Base-by-base conservation (phyloP, 2,888 invertebrate species). In the Dynastes grantii region DNA sequence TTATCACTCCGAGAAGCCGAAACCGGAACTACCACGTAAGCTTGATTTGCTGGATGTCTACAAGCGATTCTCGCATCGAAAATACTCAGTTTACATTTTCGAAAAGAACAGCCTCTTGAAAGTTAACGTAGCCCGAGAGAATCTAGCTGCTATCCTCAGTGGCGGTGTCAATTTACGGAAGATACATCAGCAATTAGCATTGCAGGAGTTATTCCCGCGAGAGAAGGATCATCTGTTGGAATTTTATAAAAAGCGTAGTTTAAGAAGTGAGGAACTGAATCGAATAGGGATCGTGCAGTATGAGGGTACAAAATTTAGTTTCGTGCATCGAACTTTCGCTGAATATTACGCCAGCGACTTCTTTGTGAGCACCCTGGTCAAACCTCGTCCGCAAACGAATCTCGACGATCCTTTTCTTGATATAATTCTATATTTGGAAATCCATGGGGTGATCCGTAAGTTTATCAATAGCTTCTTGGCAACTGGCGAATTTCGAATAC, bases 131-230 rank as follows among this genome's bases (percentile, higher is more conserved):
- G 67, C 67, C 4, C 27, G 45, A 2, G 49, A 67, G 27, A 32
- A 67, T 22, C 67, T 67, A 11, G 67, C 27, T 9, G 2, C 16
- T 11, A 67, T 67, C 16, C 11, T 67, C 16, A 49, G 45, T 8
- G 9, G 67, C 2, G 65, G 16, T 2, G 40, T 65, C 0, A 65
- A 65, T 65, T 40, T 65, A 2, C 8, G 65, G 40, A 40, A 65
- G 16, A 65, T 65, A n/a, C 65, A 65, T 16, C 65, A 65, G 16
- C 65, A 65, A 16, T n/a, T 65, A 65, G 65, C 65, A 6, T 40
- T 65, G 16, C 37, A 65, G 8, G 2, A 16, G n/a, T 40, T 37
- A 6, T 65, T 65, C 6, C 40, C 65, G 13, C n/a, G 37, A 40
- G n/a, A 40, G 16, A 65, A 40, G 5, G 8, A 65, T 16, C 13